Base-by-base conservation (phyloP, 2,113 vertebrate genomes). In the Amphilophus citrinellus region DNA sequence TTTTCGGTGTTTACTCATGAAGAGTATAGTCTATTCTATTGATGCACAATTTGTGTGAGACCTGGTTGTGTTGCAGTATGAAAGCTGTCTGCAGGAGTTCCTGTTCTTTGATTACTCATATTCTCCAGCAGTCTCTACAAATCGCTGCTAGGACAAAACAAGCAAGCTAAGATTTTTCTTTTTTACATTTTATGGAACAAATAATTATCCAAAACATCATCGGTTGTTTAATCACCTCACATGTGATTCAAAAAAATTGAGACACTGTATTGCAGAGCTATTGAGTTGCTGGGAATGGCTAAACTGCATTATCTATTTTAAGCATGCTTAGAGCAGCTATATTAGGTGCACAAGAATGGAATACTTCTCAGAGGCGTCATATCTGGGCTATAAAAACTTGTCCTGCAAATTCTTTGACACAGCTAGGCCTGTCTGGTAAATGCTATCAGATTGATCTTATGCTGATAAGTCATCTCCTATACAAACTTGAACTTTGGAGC, bases 401-500 rank as follows among this genome's bases (percentile, higher is more conserved):
- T 53, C 44, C 10, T 32, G 6, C 47, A 56, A 35, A 56, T 53
- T 73, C 47, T 73, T 20, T n/a, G 17, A 73, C 68, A 53, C 17
- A 73, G 10, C 17, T 56, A 30, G 44, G 32, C 24, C 44, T 53
- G 68, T n/a, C 24, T 20, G 76, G 61, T 32, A 65, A 59, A 27
- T 47, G 61, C 77, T 76, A 24, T 27, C 44, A 17, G 42, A n/a
- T 35, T 30, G 58, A 62, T 56, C 7, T 32, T 42, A 7, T 56
- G 30, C 39, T 17, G 10, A 53, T 63, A 80, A 73, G 53, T 32
- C 27, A 6, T 73, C 18, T 0, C 11, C 2, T 11, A 5, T 56
- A 4, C 5, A 10, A 32, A 84, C 61, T 6, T 93, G 89, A 85
- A 87, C 88, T 91, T 92, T 93, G 89, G 77, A 91, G 20, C 78